Percentiles rank a stretch among this genome's conserved stretches.
Evolutionary conservation across 2,113 vertebrate genomes (phyloP).

Genomic region (Hydrochoerus hydrochaeris): DNA sequence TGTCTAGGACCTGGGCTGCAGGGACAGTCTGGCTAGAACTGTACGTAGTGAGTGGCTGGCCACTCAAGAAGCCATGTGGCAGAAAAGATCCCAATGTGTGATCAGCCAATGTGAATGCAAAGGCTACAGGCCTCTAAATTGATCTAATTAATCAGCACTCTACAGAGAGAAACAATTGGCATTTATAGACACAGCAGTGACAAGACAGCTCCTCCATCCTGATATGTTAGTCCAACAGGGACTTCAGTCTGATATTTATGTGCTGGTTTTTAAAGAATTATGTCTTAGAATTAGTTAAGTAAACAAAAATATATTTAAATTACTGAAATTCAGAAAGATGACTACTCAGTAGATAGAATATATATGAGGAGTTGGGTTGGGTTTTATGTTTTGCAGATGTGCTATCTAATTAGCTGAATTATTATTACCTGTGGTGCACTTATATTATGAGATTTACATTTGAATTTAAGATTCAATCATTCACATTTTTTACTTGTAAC

Average conservation of each 20-base stretch:
- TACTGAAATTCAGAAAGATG: neutral
- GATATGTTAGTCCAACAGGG: rapidly evolving
- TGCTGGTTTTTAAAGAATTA: neutral
- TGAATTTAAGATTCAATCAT: neutral
- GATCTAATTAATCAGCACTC: neutral
- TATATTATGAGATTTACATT: neutral
- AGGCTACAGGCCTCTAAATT: neutral
- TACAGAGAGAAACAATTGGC: neutral
- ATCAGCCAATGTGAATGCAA: neutral
- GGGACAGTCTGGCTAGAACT: rapidly evolving
- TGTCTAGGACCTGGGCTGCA: rapidly evolving
- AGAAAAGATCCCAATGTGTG: neutral
- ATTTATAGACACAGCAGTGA: neutral
- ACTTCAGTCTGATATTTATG: rapidly evolving
- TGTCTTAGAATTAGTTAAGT: neutral
- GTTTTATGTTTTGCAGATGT: neutral
- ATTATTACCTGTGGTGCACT: neutral
- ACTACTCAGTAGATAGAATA: too few relatives aligned
- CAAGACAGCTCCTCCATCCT: rapidly evolving
- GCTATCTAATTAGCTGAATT: neutral
- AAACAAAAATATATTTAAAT: neutral
- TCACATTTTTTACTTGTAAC: neutral
- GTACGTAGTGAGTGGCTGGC: rapidly evolving
- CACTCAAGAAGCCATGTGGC: rapidly evolving
- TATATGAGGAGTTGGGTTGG: neutral